phyloP scores from a whole-genome alignment of 2,888 invertebrate genomes.

The Tromatobia lineatoria region DNA sequence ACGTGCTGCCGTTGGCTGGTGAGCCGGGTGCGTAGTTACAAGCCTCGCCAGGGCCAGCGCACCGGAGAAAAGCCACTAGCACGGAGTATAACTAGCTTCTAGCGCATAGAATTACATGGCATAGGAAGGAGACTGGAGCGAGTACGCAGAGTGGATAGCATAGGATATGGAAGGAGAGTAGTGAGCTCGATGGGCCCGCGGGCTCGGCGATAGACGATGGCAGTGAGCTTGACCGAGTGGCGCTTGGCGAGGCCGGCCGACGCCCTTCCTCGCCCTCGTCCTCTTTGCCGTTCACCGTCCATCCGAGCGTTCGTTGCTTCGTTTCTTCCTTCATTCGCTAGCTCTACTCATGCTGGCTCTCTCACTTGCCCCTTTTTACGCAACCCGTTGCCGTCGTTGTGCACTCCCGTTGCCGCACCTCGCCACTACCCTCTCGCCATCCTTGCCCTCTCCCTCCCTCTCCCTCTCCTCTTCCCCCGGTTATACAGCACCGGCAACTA shows the following conservation, averaged over 20 bases:
- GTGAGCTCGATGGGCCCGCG: conserved; percentile 37
- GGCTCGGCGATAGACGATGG: conserved; percentile 77
- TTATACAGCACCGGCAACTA: conserved; percentile 58
- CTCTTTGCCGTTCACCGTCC: conserved; percentile 26
- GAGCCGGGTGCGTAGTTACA: conserved; percentile 2
- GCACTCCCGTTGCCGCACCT: conserved; percentile 51
- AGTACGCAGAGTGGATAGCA: conserved; percentile 18
- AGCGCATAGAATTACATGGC: conserved; percentile 70
- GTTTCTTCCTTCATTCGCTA: conserved; percentile 35
- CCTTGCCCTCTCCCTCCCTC: conserved; percentile 37
- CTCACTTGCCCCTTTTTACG: conserved; percentile 57
- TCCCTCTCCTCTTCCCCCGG: conserved; percentile 51
- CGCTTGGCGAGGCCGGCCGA: conserved; percentile 84
- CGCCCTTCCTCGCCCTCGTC: conserved; percentile 80
- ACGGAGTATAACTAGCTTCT: conserved; percentile 23
- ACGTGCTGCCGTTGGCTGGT: conserved; percentile 7
- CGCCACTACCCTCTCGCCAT: conserved; percentile 60
- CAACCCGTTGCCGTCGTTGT: conserved; percentile 72
- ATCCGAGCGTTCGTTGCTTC: conserved; percentile 16
- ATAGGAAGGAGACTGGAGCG: not conserved
- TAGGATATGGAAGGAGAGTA: conserved; percentile 47
- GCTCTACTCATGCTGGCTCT: not conserved
- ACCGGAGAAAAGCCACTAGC: not conserved
- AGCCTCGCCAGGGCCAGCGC: conserved; percentile 1
- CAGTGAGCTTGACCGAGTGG: conserved; percentile 84